These are phyloP conservation scores for Sporophila hypoxantha DNA, from an alignment of 2,113 vertebrate species.

Conservation along the genomic window DNA sequence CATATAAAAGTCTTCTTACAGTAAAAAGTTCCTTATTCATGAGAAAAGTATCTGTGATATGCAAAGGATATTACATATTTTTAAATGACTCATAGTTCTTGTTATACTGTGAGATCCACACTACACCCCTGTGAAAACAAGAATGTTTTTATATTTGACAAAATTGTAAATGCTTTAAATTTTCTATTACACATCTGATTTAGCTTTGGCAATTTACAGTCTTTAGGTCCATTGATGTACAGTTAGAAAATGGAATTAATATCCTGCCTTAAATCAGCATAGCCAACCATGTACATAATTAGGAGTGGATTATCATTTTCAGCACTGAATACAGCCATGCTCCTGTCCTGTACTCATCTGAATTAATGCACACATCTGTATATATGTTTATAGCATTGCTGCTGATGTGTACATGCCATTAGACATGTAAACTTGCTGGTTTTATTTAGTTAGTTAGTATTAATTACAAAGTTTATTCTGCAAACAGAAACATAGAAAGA, in stretches of 20 bases:
- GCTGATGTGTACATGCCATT: not conserved
- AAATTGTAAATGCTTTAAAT: not conserved
- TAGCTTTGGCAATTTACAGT: not conserved
- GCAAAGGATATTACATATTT: conserved; percentile 27
- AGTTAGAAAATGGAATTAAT: not conserved
- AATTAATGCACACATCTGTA: not conserved
- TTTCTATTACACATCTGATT: not conserved
- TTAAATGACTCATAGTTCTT: not conserved
- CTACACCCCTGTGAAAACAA: conserved; percentile 40
- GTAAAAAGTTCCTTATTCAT: conserved; percentile 40
- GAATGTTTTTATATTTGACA: conserved; percentile 33
- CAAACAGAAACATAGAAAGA: not conserved
- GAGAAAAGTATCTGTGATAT: not conserved
- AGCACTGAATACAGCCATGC: not conserved
- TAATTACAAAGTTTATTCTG: not conserved
- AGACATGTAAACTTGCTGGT: not conserved
- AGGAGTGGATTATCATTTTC: not conserved
- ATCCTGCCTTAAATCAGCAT: not conserved
- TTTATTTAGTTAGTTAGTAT: not conserved
- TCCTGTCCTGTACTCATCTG: not conserved
- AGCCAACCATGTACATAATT: not conserved
- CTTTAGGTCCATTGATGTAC: not conserved
- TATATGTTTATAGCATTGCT: not conserved
- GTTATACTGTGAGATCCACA: conserved; percentile 12
- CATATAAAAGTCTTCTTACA: not conserved